Conservation (phyloP, 2,797 vertebrate species). For the Anguilla megastoma region DNA sequence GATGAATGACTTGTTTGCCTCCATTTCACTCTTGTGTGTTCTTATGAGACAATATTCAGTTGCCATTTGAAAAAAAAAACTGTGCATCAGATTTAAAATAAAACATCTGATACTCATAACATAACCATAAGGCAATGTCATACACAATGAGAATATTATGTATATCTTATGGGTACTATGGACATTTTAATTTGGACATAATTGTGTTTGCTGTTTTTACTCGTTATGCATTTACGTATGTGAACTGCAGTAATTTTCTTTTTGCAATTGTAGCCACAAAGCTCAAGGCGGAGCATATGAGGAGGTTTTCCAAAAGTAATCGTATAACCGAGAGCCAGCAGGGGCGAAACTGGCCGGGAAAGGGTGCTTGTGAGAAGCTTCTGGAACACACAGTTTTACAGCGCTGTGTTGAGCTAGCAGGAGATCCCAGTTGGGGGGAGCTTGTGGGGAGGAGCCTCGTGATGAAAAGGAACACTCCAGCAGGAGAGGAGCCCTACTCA, state of each 20-base stretch:
- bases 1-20: neutral
- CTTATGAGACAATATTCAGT: neutral
- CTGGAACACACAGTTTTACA: conserved; percentile 2
- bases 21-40: neutral
- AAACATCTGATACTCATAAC: neutral
- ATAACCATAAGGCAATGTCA: neutral
- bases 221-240: neutral
- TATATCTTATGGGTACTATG: neutral
- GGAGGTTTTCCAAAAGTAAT: neutral
- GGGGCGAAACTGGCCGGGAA: neutral
- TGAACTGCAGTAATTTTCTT: neutral
- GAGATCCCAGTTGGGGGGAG: neutral
- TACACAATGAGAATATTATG: neutral
- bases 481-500: neutral
- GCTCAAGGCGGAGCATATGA: neutral
- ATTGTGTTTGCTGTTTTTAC: neutral
- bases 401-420: neutral
- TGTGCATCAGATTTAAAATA: neutral
- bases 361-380: neutral
- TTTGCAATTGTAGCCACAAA: neutral
- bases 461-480: neutral
- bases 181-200: neutral
- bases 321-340: neutral
- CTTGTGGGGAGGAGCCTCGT: neutral
- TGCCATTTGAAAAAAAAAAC: neutral